These are phyloP conservation scores for Orestias chungarensis DNA, from an alignment of 2,797 vertebrate species.

Conservation along the genomic window DNA sequence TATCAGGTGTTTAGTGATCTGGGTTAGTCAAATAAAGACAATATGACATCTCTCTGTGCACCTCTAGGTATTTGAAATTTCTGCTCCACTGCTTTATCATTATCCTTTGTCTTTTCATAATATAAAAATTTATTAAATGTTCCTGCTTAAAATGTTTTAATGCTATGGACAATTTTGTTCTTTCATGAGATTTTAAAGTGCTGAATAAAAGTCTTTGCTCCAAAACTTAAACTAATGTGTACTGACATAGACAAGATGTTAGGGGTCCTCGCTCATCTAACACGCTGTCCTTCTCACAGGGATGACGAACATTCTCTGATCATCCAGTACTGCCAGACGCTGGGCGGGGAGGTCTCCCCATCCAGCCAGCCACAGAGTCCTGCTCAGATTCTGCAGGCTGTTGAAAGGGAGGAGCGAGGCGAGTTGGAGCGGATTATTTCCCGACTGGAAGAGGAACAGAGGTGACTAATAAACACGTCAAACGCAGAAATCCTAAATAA, in stretches of 20 bases:
- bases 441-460: conserved; percentile 94
- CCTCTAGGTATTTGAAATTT: neutral
- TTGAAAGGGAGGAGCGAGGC: conserved; percentile 92
- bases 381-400: conserved; percentile 93
- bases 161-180: neutral
- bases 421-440: conserved; percentile 92
- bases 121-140: neutral
- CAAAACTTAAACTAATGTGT: conserved; percentile 9
- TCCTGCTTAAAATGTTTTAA: neutral
- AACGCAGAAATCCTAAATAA: neutral
- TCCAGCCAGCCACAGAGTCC: conserved; percentile 95
- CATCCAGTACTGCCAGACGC: conserved; percentile 95
- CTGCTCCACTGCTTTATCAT: neutral
- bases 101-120: neutral
- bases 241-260: conserved; percentile 11
- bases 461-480: conserved; percentile 67
- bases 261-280: conserved; percentile 4
- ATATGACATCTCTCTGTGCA: neutral
- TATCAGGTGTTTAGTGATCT: neutral
- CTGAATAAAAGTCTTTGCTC: neutral
- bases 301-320: conserved; percentile 97
- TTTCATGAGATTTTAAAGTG: neutral
- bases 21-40: neutral
- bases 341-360: conserved; percentile 89
- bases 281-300: conserved; percentile 68